Evolutionary conservation across 2,113 vertebrate species (phyloP), one percentile per base, ranked within the genome.

Genomic region (Pomatorhinus ruficollis): DNA sequence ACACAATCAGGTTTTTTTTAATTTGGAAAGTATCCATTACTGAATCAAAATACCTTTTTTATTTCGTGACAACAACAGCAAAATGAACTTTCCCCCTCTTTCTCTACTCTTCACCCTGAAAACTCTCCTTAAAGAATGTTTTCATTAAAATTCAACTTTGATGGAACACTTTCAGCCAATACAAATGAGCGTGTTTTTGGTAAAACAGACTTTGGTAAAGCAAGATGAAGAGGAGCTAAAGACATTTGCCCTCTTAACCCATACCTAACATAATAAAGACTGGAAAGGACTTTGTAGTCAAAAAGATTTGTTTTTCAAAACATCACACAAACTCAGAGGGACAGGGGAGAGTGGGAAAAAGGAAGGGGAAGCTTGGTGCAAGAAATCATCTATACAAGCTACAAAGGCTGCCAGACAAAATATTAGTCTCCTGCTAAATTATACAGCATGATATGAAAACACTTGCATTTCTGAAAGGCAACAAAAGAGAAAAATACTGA

Each of bases 361-460:
- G 75, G 45, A 74, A 96, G 68, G 75, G 64, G 74, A 80, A 90
- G 18, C 19, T 45, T 66, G 21, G 44, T 83, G 87, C 80, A 61
- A 89, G 95, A 97, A 77, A 94, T 95, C 70, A 90, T 92, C 92
- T 94, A 31, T 90, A 83, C 90, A 91, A 54, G 72, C 49, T 87
- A 75, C 54, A 80, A 84, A 96, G 53, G 19, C 64, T 93, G 91
- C 72, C 83, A 95, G 40, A 70, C 64, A 91, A 96, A 97, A 95
- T 94, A 90, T 89, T 97, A 88, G 90, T 95, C 74, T 95, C 94
- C 87, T 94, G 59, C 88, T 96, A 76, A 95, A 54, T 95, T 90
- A 87, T 88, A 66, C 52, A 24, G 42, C 53, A 40, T 52, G 72
- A 80, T 91, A 90, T 35, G 54, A 83, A 96, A 95, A 87, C 59